These are phyloP conservation scores for Poeciliopsis paucimaculata DNA, from an alignment of 2,797 vertebrate species.

Conservation along the genomic window DNA sequence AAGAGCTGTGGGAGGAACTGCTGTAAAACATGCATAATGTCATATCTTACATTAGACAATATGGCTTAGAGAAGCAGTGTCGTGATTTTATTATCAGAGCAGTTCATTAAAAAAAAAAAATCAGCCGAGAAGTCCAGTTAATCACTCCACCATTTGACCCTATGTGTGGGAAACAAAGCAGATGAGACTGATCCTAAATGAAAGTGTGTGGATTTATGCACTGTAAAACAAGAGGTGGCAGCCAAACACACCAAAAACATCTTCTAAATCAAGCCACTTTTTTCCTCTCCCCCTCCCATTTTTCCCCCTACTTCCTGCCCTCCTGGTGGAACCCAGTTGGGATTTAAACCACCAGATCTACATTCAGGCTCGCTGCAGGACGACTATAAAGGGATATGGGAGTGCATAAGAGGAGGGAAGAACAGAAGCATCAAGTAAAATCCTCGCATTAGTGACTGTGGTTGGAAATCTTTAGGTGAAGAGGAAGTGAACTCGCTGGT, in stretches of 20 bases:
- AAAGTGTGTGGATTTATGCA: constrained; percentile 21
- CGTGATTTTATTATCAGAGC: constrained; percentile 12
- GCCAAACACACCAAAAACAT: constrained; percentile 24
- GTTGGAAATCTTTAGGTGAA: constrained; percentile 5
- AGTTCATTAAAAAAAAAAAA: background rate
- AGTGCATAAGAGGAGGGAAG: constrained; percentile 10
- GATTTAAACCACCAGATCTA: constrained; percentile 56
- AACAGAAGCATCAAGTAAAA: constrained; percentile 15
- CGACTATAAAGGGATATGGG: background rate
- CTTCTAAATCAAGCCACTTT: constrained; percentile 62
- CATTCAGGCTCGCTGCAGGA: constrained; percentile 45
- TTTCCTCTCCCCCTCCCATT: constrained; percentile 37
- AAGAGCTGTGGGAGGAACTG: background rate
- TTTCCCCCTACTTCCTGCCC: constrained; percentile 42
- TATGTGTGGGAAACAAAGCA: constrained; percentile 16
- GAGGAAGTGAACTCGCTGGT: constrained; percentile 18
- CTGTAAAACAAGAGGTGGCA: constrained; percentile 28
- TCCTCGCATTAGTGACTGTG: constrained; percentile 12
- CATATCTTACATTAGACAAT: constrained; percentile 5
- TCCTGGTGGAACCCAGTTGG: constrained; percentile 42
- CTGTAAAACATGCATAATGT: constrained; percentile 1
- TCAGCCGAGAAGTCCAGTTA: background rate
- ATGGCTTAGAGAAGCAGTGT: background rate
- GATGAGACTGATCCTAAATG: constrained; percentile 15
- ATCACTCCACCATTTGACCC: constrained; percentile 23